Evolutionary conservation across 1,140 invertebrate genomes (phyloP).

Genomic region (Anastrepha obliqua): DNA sequence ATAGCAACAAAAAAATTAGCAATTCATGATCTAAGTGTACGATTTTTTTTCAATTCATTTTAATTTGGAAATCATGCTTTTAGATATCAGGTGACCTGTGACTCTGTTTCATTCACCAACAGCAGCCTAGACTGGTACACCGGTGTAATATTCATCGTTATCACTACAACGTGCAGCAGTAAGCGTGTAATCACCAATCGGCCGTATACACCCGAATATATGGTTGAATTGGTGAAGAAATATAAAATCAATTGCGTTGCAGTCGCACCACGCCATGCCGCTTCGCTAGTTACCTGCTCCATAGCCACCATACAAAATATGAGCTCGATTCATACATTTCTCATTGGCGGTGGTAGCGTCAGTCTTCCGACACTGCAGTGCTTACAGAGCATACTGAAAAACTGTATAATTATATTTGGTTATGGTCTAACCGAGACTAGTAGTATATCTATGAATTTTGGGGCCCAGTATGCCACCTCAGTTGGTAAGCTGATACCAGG

Average conservation of each 20-base stretch:
- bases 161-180: conserved; percentile 61
- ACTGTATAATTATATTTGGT: conserved; percentile 61
- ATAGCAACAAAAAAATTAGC: no score
- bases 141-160: conserved; percentile 63
- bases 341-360: conserved; percentile 63
- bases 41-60: background rate
- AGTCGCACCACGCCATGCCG: conserved; percentile 61
- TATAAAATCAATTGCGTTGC: conserved; percentile 67
- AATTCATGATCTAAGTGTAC: background rate
- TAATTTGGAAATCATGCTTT: background rate
- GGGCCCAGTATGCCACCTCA: conserved; percentile 60
- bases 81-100: conserved; percentile 59
- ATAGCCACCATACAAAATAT: conserved; percentile 61
- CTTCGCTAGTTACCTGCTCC: conserved; percentile 60
- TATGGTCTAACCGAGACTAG: conserved; percentile 67
- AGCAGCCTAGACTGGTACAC: conserved; percentile 70
- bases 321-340: conserved; percentile 60
- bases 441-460: conserved; percentile 62
- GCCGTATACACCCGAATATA: conserved; percentile 62
- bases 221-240: conserved; percentile 65
- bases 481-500: conserved; percentile 63
- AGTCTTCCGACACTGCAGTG: conserved; percentile 57
- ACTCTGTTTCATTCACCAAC: conserved; percentile 62
- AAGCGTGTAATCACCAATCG: conserved; percentile 66
- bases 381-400: conserved; percentile 62